Percentiles rank a stretch among this genome's conserved stretches.
Conservation (phyloP, 2,797 vertebrate species). For the Poeciliopsis infans region DNA sequence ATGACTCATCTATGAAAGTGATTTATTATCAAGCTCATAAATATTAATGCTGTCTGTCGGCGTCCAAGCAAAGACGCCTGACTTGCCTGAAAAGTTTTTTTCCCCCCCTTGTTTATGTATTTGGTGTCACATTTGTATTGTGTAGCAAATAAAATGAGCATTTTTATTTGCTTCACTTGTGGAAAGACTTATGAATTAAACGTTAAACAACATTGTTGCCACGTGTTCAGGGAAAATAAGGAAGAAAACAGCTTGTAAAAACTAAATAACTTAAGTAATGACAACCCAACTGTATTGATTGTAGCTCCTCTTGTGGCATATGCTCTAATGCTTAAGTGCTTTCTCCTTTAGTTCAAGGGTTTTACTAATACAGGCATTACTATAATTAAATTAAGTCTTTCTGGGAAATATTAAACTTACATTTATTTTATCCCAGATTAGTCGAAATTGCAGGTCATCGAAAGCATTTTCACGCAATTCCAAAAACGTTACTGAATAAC, state of each 20-base stretch:
- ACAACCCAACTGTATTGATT: slow-evolving; percentile 28
- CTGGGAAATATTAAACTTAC: background rate
- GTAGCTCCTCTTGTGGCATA: slow-evolving; percentile 16
- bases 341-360: background rate
- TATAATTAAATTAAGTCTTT: slow-evolving; percentile 12
- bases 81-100: background rate
- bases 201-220: slow-evolving; percentile 16
- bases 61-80: slow-evolving; percentile 34
- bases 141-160: slow-evolving; percentile 27
- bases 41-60: slow-evolving; percentile 56
- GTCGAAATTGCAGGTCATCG: background rate
- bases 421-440: background rate
- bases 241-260: slow-evolving; percentile 11
- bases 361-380: background rate
- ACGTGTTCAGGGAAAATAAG: slow-evolving; percentile 11
- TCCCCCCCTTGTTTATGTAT: background rate
- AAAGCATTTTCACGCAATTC: background rate
- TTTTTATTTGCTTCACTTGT: slow-evolving; percentile 14
- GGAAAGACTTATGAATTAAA: slow-evolving; percentile 1
- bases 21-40: slow-evolving; percentile 65
- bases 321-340: background rate
- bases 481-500: background rate
- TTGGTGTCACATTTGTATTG: slow-evolving; percentile 9
- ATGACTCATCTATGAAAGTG: slow-evolving; percentile 63
- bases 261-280: slow-evolving; percentile 31